phyloP scores from a whole-genome alignment of 2,797 vertebrate species.

The Limnodromus scolopaceus region DNA sequence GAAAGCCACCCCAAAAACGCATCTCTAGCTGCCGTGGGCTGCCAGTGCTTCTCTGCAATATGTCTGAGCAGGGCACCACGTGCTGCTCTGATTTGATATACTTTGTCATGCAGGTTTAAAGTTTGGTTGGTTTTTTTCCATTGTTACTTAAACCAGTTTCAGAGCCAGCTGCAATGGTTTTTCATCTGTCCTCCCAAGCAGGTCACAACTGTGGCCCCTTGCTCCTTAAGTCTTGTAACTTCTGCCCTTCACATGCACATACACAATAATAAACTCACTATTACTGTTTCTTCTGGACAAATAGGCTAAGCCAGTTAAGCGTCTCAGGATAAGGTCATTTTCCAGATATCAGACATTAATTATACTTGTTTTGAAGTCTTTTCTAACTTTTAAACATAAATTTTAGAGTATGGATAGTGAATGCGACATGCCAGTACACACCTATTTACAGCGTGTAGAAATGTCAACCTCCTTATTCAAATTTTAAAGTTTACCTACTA shows the following conservation, averaged over 20 bases:
- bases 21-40: background rate
- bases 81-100: background rate
- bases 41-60: background rate
- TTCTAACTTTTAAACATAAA: background rate
- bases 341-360: background rate
- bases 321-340: background rate
- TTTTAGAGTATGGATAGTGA: background rate
- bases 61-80: rapidly evolving
- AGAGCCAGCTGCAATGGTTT: background rate
- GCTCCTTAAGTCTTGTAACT: background rate
- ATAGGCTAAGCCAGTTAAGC: background rate
- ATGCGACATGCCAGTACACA: rapidly evolving
- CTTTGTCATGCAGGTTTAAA: background rate
- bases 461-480: background rate
- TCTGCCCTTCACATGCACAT: background rate
- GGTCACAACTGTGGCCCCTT: background rate
- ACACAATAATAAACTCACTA: background rate
- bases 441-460: background rate
- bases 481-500: background rate
- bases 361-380: background rate
- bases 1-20: rapidly evolving
- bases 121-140: background rate
- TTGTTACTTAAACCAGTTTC: background rate
- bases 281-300: background rate
- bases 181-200: background rate